Conservation (phyloP, 2,113 vertebrate genomes). For the Girardinichthys multiradiatus region DNA sequence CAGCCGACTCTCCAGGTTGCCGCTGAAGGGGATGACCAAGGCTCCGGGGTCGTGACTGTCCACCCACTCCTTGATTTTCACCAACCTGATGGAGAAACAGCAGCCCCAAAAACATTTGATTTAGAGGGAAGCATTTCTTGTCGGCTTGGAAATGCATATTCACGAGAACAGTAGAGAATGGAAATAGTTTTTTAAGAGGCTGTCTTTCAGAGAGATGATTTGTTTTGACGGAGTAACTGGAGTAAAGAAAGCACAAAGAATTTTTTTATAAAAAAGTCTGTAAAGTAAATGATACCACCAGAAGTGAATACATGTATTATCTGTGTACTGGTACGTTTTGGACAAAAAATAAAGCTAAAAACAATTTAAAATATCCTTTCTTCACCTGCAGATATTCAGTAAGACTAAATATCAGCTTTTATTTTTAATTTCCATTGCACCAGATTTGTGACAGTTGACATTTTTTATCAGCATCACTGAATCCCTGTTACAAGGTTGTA, state of each 20-base stretch:
- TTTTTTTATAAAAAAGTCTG: neutral
- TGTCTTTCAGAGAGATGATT: constrained; percentile 10
- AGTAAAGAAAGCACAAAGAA: neutral
- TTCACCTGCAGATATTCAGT: neutral
- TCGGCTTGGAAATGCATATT: constrained; percentile 88
- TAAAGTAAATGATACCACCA: neutral
- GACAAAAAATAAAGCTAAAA: neutral
- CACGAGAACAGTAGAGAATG: constrained; percentile 80
- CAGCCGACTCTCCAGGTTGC: constrained; percentile 89
- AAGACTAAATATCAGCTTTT: neutral
- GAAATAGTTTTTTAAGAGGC: constrained; percentile 84
- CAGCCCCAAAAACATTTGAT: neutral
- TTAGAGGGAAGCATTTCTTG: constrained; percentile 86
- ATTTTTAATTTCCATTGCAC: too few relatives aligned
- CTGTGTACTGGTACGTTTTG: neutral
- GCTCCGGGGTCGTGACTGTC: constrained; percentile 91
- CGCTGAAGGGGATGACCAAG: constrained; percentile 95
- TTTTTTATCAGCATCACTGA: neutral
- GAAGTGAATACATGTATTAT: neutral
- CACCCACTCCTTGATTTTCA: constrained; percentile 98
- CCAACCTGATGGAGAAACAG: constrained; percentile 84
- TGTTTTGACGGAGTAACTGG: neutral
- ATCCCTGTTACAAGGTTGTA: neutral
- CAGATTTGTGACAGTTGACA: too few relatives aligned
- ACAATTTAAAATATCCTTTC: neutral